Evolutionary conservation across 2,888 invertebrate species (phyloP).

Genomic region (Elegia similella): DNA sequence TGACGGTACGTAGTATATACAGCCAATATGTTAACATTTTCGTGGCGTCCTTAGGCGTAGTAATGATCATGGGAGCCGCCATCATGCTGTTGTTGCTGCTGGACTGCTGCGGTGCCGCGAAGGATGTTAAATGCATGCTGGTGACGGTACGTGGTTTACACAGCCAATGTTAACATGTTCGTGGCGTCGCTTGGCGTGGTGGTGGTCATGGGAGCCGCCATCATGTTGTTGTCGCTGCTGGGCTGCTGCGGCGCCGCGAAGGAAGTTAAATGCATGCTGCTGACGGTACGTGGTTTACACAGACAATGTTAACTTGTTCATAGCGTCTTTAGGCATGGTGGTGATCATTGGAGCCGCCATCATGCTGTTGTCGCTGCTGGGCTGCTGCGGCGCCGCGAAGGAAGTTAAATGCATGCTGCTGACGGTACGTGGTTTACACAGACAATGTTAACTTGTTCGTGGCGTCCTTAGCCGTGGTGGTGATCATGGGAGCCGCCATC

Average conservation of each 20-base stretch:
- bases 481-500: constrained; percentile 90
- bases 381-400: constrained; percentile 95
- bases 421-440: too few relatives aligned
- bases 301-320: constrained; percentile 84
- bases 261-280: constrained; percentile 95
- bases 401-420: too few relatives aligned
- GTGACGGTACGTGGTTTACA: too few relatives aligned
- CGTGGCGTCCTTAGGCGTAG: constrained; percentile 91
- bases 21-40: constrained; percentile 84
- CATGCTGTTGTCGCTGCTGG: constrained; percentile 92
- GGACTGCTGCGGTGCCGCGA: constrained; percentile 96
- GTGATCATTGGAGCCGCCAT: constrained; percentile 91
- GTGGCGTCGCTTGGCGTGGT: constrained; percentile 92
- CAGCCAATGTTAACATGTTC: too few relatives aligned
- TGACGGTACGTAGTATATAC: constrained; percentile 85
- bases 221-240: constrained; percentile 92
- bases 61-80: constrained; percentile 90
- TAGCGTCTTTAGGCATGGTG: constrained; percentile 92
- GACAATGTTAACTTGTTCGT: constrained; percentile 94
- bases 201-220: constrained; percentile 89
- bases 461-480: constrained; percentile 91
- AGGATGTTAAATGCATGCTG: too few relatives aligned
- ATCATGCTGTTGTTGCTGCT: constrained; percentile 92
- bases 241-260: constrained; percentile 97
- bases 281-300: constrained; percentile 85